phyloP scores from a whole-genome alignment of 1,140 invertebrate genomes.

The Arion vulgaris region DNA sequence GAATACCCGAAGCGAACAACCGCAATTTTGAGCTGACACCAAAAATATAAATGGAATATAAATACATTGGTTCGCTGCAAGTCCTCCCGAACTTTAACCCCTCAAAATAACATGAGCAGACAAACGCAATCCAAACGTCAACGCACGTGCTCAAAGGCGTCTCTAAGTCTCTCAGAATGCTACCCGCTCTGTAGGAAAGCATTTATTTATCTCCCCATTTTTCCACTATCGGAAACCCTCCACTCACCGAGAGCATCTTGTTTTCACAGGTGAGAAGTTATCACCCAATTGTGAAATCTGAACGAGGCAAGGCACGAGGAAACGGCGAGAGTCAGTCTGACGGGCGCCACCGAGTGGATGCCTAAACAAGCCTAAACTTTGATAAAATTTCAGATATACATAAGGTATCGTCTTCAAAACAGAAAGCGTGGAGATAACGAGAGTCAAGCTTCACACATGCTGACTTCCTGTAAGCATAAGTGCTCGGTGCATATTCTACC shows the following conservation, averaged over 20 bases:
- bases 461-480: too few relatives aligned
- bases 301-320: not conserved
- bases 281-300: conserved; percentile 33
- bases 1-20: too few relatives aligned
- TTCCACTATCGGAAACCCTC: not conserved
- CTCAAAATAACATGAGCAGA: not conserved
- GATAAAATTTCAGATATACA: not conserved
- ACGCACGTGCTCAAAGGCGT: not conserved
- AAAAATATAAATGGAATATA: too few relatives aligned
- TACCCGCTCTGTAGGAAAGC: not conserved
- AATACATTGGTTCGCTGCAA: not conserved
- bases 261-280: conserved; percentile 36
- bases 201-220: not conserved
- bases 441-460: not conserved
- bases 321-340: conserved; percentile 25
- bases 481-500: too few relatives aligned
- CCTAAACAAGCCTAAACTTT: conserved; percentile 8
- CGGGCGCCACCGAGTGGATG: conserved; percentile 22
- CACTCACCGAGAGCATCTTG: conserved; percentile 5
- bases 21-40: too few relatives aligned
- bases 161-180: not conserved
- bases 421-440: not conserved
- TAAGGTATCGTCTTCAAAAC: not conserved
- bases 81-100: not conserved
- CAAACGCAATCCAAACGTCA: not conserved